Evolutionary conservation across 2,888 invertebrate species (phyloP), one percentile per base, ranked within the genome.

Genomic region (Clivina fossor): DNA sequence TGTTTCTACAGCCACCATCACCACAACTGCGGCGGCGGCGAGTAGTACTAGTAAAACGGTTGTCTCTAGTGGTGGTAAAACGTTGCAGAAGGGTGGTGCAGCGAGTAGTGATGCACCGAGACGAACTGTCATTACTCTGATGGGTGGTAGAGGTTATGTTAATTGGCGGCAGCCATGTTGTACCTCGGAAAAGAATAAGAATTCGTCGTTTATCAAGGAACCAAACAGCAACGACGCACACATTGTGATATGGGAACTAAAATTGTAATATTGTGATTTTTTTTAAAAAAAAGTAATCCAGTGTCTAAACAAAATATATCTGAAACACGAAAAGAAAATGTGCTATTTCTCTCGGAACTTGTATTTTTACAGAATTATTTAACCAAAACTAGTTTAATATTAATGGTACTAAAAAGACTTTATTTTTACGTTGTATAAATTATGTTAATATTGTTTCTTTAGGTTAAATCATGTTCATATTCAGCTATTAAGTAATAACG

Each of bases 211-310:
- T 37, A 76, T 80, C 32, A 80, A 80, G 41, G 86, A 86, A 58
- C 85, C 86, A 40, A 90, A 90, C 71, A 86, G 86, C 59, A 88
- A 83, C 67, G 90, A 92, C 78, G 92, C 93, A 11, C 90, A 93
- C 74, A 85, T 93, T 66, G 86, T 93, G 60, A 82, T 93, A 43
- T 93, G 93, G 93, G 93, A 94, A 74, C 85, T 87, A 76, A 89
- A 88, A 69, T 81, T 86, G 78, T 86, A 82, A 83, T 30, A 24
- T 26, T 24, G n/a, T n/a, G n/a, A n/a, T n/a, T n/a, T n/a, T n/a
- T n/a, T n/a, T n/a, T n/a, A n/a, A n/a, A n/a, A n/a, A n/a, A n/a
- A 24, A 24, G 26, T 24, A 24, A 24, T 24, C 26, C 4, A 24
- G 26, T 24, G 26, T 24, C 9, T 24, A 24, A 24, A 24, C n/a